phyloP scores from a whole-genome alignment of 1,140 invertebrate species.

The Mya arenaria region DNA sequence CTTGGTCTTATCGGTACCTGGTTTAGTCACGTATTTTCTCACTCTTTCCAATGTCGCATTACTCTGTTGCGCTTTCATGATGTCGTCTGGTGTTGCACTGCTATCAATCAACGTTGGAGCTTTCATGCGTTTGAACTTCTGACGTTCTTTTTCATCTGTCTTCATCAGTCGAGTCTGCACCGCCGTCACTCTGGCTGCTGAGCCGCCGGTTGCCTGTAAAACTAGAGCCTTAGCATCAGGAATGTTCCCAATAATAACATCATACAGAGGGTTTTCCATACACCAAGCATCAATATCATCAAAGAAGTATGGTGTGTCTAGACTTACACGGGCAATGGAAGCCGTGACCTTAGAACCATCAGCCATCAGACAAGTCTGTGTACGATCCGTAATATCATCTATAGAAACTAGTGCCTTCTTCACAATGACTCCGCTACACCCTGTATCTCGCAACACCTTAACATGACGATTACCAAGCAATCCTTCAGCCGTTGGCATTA shows the following conservation, averaged over 20 bases:
- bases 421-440: slow-evolving; percentile 57
- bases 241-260: slow-evolving; percentile 60
- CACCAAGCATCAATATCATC: slow-evolving; percentile 38
- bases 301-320: slow-evolving; percentile 53
- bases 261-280: slow-evolving; percentile 58
- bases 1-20: too few relatives aligned
- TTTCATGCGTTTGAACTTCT: too few relatives aligned
- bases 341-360: slow-evolving; percentile 45
- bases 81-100: neutral
- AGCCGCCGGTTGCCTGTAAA: too few relatives aligned
- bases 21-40: too few relatives aligned
- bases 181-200: too few relatives aligned
- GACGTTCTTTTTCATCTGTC: too few relatives aligned
- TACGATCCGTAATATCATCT: slow-evolving; percentile 33
- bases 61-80: neutral
- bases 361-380: slow-evolving; percentile 42
- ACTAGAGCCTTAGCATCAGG: slow-evolving; percentile 14
- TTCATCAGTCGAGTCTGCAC: too few relatives aligned
- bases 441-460: slow-evolving; percentile 53
- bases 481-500: slow-evolving; percentile 36
- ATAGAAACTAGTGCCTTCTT: neutral
- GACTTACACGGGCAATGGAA: slow-evolving; percentile 18
- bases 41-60: neutral
- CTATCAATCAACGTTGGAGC: too few relatives aligned
- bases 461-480: slow-evolving; percentile 10